Base-by-base conservation (phyloP, 2,113 vertebrate genomes). In the Marcusenius ussheri region DNA sequence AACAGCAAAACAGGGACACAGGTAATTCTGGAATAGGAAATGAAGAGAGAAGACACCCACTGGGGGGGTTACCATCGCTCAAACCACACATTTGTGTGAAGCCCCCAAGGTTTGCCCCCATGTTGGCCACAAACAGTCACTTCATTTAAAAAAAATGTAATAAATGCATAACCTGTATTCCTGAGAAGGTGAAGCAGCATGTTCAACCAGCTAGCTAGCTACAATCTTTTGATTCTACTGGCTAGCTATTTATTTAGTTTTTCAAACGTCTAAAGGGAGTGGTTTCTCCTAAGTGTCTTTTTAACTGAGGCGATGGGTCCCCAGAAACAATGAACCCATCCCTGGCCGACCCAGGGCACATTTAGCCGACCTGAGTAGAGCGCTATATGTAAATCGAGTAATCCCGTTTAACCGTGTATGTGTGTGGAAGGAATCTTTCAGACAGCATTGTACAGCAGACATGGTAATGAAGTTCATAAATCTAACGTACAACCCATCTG, bases 401-500 rank as follows among this genome's bases (percentile, higher is more conserved):
- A 24, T 80, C n/a, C 46, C 46, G 3, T 35, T 51, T n/a, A 39
- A 50, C 47, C 19, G 1, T 53, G 49, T 53, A 19, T 53, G 17
- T 53, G 51, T 62, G 11, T 85, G 51, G 24, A 46, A 89, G 51
- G 53, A 47, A 10, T 21, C 42, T 56, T 84, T 89, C n/a, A 7
- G 35, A 45, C 17, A 45, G 19, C 10, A 50, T 31, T 49, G 27
- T 21, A 39, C 17, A 50, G 19, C 42, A 10, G 88, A 89, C 24
- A 21, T 31, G 80, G 24, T 83, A 39, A 35, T 47, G 46, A 50
- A 15, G 5, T 21, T 50, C 53, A 50, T 46, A 56, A 56, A 58
- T 7, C 42, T 62, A 90, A 86, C 89, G 87, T 92, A 90, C 90
- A 91, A 83, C 90, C 80, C 90, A 90, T 91, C 13, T 96, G 94